Evolutionary conservation across 1,140 invertebrate genomes (phyloP), one percentile per base, ranked within the genome.

Genomic region (Drosophila parabipectinata): DNA sequence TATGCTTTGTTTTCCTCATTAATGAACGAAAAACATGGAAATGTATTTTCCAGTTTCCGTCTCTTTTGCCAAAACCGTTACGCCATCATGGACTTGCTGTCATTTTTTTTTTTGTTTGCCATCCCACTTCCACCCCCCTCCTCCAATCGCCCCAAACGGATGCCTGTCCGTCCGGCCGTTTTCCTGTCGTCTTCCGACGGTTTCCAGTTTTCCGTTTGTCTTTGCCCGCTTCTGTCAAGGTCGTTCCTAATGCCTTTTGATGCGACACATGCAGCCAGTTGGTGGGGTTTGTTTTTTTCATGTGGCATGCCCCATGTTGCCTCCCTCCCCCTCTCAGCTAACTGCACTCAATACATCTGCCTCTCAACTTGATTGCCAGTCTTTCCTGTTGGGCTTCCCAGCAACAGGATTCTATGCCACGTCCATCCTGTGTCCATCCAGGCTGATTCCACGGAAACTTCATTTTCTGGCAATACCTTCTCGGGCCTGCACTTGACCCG

Each of bases 11-110:
- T 18, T n/a, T 28, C 51, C 32, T 15, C 77, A 79, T 63, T 79
- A 75, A 79, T 71, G 77, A 74, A 79, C 59, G 73, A 48, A 54
- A 79, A 80, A 75, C 71, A 80, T 62, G 72, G 72, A 57, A 79
- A 79, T 80, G 77, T 68, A 55, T 67, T 69, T 79, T 56, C 63
- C 55, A 59, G 60, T 53, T 24, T 68, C 3, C 3, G 50, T 57
- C 60, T 68, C 45, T 44, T 18, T 47, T 47, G 54, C 62, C 60
- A 61, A 64, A 37, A 64, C 57, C 57, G 73, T 80, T 79, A 79
- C 71, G 77, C 72, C 77, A 79, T 79, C 71, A 55, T 45, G 54
- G 51, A 52, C 71, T 54, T 72, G 69, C 52, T 67, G 63, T 67
- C 34, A 26, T 45, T 59, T 45, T 18, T 32, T 53, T 54, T 24